A percentile compares a stretch with the other conserved stretches of the same genome.
phyloP scores from a whole-genome alignment of 1,140 invertebrate species.

The Cydia strobilella region DNA sequence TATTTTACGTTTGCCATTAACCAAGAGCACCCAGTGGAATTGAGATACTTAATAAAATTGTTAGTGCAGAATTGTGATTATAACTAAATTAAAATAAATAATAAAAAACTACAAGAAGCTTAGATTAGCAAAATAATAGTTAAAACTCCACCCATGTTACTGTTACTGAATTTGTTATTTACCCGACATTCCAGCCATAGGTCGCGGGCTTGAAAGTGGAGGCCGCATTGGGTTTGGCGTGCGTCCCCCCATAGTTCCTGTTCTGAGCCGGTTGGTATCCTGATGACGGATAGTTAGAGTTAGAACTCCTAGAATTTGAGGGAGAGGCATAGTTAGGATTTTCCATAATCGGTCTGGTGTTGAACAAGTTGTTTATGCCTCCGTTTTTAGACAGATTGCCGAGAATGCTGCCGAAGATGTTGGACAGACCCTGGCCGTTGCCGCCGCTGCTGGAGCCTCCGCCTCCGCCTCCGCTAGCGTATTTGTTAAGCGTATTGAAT shows the following conservation, averaged over 20 bases:
- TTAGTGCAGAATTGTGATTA: constrained; percentile 14
- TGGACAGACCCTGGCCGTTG: constrained; percentile 49
- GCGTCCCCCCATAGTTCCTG: constrained; percentile 67
- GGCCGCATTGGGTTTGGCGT: constrained; percentile 54
- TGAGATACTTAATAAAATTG: not conserved
- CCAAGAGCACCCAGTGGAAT: not conserved
- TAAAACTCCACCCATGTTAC: constrained; percentile 41
- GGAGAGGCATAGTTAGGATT: constrained; percentile 70
- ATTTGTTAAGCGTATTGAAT: constrained; percentile 29
- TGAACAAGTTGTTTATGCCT: constrained; percentile 58
- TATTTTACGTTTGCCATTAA: not conserved
- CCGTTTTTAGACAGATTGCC: constrained; percentile 65
- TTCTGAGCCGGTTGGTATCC: constrained; percentile 59
- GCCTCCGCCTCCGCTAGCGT: constrained; percentile 32
- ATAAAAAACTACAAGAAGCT: not conserved
- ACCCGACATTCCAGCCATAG: constrained; percentile 77
- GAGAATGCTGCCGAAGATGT: constrained; percentile 69
- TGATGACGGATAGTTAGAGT: constrained; percentile 67
- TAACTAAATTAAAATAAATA: not conserved
- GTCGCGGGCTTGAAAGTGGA: constrained; percentile 64
- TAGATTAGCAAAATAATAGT: constrained; percentile 4
- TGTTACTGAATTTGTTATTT: constrained; percentile 53
- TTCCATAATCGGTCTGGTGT: constrained; percentile 69
- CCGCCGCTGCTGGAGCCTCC: constrained; percentile 44
- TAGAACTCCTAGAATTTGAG: constrained; percentile 67